Conservation (phyloP, 2,797 vertebrate species). For the Tapera naevia region DNA sequence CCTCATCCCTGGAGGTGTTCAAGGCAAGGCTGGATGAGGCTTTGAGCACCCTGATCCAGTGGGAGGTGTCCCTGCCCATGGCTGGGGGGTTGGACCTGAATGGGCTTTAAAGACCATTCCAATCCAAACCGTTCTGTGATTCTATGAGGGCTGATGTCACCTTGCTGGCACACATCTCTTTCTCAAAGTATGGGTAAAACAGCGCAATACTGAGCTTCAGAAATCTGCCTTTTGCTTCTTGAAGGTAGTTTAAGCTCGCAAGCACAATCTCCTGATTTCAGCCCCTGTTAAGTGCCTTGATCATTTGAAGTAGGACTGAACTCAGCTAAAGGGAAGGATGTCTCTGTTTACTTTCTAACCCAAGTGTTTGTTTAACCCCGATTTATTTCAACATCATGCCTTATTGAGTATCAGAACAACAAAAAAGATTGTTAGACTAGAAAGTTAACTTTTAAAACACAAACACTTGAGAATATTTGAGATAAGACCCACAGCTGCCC, state of each 20-base stretch:
- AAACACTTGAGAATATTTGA: neutral
- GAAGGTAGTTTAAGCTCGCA: neutral
- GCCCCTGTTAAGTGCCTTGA: neutral
- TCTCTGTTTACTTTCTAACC: constrained; percentile 12
- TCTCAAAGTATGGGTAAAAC: neutral
- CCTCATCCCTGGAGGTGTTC: no score
- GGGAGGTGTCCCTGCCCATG: no score
- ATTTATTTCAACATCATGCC: neutral
- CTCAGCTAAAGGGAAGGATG: neutral
- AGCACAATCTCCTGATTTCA: neutral
- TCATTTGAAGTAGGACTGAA: neutral
- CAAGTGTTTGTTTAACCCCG: constrained; percentile 38
- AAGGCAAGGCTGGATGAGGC: no score
- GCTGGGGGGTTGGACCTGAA: no score
- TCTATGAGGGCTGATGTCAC: neutral
- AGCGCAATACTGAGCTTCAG: neutral
- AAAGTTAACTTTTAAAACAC: neutral
- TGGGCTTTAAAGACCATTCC: no score
- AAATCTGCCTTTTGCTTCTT: neutral
- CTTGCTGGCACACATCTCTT: neutral
- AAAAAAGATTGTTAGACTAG: neutral
- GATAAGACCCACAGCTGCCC: neutral
- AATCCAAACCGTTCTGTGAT: no score
- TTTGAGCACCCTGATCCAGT: no score
- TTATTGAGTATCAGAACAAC: neutral